These are phyloP conservation scores for Oasisia sp. DNA, from an alignment of 2,888 invertebrate species.

Conservation along the genomic window DNA sequence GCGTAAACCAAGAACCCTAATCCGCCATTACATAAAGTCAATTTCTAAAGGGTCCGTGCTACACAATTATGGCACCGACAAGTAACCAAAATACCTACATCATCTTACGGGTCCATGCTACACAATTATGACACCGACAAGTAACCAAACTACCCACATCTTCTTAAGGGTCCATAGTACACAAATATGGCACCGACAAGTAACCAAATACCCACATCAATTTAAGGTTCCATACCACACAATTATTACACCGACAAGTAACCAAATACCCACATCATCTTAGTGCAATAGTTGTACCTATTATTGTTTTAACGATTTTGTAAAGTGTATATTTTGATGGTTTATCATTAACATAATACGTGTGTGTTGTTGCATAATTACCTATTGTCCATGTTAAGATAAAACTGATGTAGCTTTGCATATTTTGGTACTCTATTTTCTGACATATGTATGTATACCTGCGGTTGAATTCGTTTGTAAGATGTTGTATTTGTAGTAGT, in stretches of 20 bases:
- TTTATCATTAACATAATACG: neutral
- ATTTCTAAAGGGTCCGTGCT: too few species aligned
- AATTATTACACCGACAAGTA: neutral
- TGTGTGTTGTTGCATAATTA: neutral
- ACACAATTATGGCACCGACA: too few species aligned
- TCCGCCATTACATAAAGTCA: too few species aligned
- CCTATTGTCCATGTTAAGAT: neutral
- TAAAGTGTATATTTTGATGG: neutral
- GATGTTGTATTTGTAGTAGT: neutral
- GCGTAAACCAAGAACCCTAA: too few species aligned
- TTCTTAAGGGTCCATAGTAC: too few species aligned
- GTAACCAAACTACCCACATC: too few species aligned
- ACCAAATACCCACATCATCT: neutral
- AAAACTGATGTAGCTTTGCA: neutral
- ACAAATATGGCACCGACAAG: too few species aligned
- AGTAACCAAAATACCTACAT: too few species aligned
- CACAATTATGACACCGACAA: too few species aligned
- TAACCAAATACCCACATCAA: too few species aligned
- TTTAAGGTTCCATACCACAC: too few species aligned
- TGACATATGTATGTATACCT: neutral
- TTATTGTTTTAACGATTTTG: neutral
- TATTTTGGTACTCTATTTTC: neutral
- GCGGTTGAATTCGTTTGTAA: neutral
- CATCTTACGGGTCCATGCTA: too few species aligned
- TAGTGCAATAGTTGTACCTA: neutral